These are phyloP conservation scores for Phyto melanocephala DNA, from an alignment of 2,888 invertebrate genomes.

Conservation along the genomic window DNA sequence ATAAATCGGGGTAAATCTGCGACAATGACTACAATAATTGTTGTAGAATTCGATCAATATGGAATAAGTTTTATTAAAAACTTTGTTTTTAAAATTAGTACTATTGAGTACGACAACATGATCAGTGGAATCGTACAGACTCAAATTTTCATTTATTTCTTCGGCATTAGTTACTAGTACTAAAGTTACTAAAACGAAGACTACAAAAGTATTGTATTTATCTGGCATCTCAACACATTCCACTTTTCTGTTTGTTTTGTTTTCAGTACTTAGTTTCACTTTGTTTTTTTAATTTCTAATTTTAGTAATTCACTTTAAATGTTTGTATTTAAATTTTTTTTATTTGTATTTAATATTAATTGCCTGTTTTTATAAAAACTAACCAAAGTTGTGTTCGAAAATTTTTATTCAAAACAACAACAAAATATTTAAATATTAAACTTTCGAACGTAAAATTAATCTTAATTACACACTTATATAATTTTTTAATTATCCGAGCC, in stretches of 20 bases:
- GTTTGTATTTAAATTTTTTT: not conserved
- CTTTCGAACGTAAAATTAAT: no score
- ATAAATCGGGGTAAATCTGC: slow-evolving; percentile 92
- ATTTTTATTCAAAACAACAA: no score
- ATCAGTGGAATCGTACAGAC: slow-evolving; percentile 75
- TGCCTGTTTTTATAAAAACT: no score
- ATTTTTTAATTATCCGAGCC: not conserved
- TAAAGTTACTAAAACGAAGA: slow-evolving; percentile 28
- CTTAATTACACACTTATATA: not conserved
- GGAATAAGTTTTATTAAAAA: slow-evolving; percentile 83
- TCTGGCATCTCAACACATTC: slow-evolving; percentile 5
- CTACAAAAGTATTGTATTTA: slow-evolving; percentile 12
- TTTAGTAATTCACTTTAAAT: no score
- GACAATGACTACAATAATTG: slow-evolving; percentile 97
- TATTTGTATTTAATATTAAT: not conserved
- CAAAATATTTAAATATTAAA: no score
- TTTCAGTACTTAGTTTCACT: slow-evolving; percentile 17
- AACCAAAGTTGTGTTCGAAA: no score
- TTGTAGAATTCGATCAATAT: slow-evolving; percentile 96
- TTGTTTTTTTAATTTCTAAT: not conserved
- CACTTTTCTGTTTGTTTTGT: not conserved
- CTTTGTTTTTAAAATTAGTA: slow-evolving; percentile 83
- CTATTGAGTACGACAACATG: slow-evolving; percentile 80
- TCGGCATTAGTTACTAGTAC: slow-evolving; percentile 66
- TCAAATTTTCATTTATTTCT: slow-evolving; percentile 70